A percentile compares a stretch with the other conserved stretches of the same genome.
These are phyloP conservation scores for Pachycephus smyrnensis DNA, from an alignment of 2,888 invertebrate species.

Conservation along the genomic window DNA sequence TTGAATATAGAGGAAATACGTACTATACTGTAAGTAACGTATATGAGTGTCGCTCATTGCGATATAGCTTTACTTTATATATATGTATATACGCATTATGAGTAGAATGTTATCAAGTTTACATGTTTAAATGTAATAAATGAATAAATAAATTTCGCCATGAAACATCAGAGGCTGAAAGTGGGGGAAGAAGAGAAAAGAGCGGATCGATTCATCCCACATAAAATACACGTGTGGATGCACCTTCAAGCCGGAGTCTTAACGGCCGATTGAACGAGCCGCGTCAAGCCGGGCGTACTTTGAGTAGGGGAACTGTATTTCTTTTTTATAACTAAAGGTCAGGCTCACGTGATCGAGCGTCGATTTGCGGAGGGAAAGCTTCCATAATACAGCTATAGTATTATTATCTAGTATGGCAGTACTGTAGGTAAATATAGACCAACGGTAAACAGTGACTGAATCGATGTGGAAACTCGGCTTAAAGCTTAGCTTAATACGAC, in stretches of 20 bases:
- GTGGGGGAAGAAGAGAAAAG: too few relatives aligned
- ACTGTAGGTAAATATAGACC: not conserved
- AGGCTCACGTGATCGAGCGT: constrained; percentile 12
- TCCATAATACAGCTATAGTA: not conserved
- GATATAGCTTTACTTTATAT: not conserved
- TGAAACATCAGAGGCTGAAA: not conserved
- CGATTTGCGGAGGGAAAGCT: not conserved
- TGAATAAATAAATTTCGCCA: too few relatives aligned
- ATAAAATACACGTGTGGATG: constrained; percentile 30
- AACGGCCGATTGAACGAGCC: constrained; percentile 29
- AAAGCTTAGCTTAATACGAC: not conserved
- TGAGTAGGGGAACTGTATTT: not conserved
- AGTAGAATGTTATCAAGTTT: not conserved
- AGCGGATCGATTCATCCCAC: not conserved
- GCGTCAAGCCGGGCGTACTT: constrained; percentile 6
- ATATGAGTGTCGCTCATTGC: not conserved
- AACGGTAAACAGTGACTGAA: not conserved
- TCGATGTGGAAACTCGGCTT: not conserved
- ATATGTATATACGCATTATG: not conserved
- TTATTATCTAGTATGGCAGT: not conserved
- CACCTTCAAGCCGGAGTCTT: constrained; percentile 20
- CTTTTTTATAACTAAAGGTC: constrained; percentile 33
- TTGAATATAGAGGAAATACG: not conserved
- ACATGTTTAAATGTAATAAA: too few relatives aligned
- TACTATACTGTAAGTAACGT: too few relatives aligned